Evolutionary conservation across 2,797 vertebrate species (phyloP), one percentile per base, ranked within the genome.

Genomic region (Telmatherina bonti): DNA sequence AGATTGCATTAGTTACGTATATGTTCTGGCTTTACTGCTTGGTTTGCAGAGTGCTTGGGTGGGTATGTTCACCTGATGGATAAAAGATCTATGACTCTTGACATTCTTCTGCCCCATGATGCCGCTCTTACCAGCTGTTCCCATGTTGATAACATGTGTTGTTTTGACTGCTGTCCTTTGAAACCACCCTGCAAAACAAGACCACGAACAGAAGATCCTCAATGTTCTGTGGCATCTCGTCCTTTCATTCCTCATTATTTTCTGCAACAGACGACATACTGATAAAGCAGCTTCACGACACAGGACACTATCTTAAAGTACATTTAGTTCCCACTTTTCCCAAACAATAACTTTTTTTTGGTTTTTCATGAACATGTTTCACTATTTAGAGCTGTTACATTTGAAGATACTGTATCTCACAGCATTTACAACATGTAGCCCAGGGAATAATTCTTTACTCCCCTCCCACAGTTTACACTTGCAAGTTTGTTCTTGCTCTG

Each of bases 401-500:
- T 58, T 66, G 52, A 72, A 60, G 41, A 55, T 41, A 72, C 22
- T 71, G 35, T 64, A 49, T 69, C 61, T 70, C 62, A 62, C 70
- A 62, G n/a, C 49, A 62, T 78, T 80, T 78, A 84, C 76, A 83
- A 74, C 59, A 68, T 47, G 70, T 22, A 71, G 80, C 76, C 36
- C 31, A 58, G 56, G 73, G 70, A 81, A 74, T 85, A 82, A 87
- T 83, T 82, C 79, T 71, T 67, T 68, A 51, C 81, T 70, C 63
- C 63, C 67, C 75, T 74, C 74, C 73, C 51, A 12, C 70, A 54
- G 65, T 24, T 73, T 63, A 30, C 38, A 65, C 78, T 62, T 76
- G 78, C 85, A 88, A 83, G 90, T 90, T 88, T 76, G 82, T 86
- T 88, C 88, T 89, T 88, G 88, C 79, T 91, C 86, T 67, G 72